Conservation (phyloP, 2,888 invertebrate species). For the Drosophila pseudotalamancana region DNA sequence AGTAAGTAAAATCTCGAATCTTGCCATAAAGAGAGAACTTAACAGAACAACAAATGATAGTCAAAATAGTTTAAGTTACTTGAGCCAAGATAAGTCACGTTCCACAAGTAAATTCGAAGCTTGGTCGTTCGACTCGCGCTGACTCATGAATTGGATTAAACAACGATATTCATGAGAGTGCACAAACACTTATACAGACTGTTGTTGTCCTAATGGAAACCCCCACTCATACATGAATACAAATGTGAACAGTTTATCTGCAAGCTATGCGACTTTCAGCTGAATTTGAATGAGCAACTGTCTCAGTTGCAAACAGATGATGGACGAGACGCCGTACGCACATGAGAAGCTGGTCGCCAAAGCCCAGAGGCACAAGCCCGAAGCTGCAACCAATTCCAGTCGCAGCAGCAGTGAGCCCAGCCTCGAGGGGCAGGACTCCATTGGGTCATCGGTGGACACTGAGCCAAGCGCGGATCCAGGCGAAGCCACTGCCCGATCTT, state of each 20-base stretch:
- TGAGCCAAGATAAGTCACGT: constrained; percentile 57
- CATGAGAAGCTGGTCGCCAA: constrained; percentile 57
- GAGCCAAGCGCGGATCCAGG: neutral
- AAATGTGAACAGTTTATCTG: constrained; percentile 52
- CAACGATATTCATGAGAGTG: constrained; percentile 14
- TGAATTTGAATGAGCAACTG: constrained; percentile 11
- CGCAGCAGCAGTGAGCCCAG: constrained; percentile 27
- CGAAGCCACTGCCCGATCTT: neutral
- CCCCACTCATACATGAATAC: constrained; percentile 28
- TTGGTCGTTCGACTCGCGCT: constrained; percentile 14
- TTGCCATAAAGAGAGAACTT: neutral
- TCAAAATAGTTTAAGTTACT: neutral
- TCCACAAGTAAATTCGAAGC: constrained; percentile 20
- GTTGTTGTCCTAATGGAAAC: constrained; percentile 29
- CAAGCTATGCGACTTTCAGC: constrained; percentile 13
- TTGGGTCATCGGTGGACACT: neutral
- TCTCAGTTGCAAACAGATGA: constrained; percentile 44
- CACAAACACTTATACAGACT: neutral
- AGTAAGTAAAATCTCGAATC: neutral
- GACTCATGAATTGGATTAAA: constrained; percentile 45
- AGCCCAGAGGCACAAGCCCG: neutral
- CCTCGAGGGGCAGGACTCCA: neutral
- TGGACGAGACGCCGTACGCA: constrained; percentile 65
- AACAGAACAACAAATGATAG: neutral
- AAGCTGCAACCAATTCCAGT: constrained; percentile 1